Conservation (phyloP, 2,113 vertebrate species). For the Etheostoma cragini region DNA sequence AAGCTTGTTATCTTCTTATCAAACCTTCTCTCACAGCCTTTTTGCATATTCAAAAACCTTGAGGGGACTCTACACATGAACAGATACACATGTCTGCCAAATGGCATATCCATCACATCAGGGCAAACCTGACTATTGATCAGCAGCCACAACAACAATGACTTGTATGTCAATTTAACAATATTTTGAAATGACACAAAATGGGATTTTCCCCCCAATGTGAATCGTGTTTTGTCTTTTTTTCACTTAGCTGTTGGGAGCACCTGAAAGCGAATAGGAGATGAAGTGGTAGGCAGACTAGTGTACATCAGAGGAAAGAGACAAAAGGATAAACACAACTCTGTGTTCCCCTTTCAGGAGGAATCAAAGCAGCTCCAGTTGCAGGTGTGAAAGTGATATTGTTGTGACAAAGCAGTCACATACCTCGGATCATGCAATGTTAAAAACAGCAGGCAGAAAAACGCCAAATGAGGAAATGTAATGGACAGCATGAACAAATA, state of each 20-base stretch:
- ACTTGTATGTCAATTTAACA: not conserved
- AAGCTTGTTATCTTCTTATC: constrained; percentile 39
- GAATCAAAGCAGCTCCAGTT: constrained; percentile 73
- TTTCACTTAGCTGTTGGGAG: constrained; percentile 22
- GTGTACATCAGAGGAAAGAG: constrained; percentile 45
- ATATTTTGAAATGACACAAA: constrained; percentile 6
- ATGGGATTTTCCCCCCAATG: not conserved
- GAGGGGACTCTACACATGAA: constrained; percentile 32
- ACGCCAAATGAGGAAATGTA: constrained; percentile 63
- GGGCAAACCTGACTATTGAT: constrained; percentile 55
- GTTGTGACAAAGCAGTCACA: constrained; percentile 73
- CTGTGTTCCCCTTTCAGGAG: constrained; percentile 65
- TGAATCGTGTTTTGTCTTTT: constrained; percentile 16
- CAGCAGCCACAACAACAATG: constrained; percentile 25
- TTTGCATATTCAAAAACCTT: constrained; percentile 50
- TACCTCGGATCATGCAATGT: constrained; percentile 56
- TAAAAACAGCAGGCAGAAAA: constrained; percentile 59
- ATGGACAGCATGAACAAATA: constrained; percentile 54
- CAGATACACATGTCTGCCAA: constrained; percentile 22
- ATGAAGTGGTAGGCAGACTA: constrained; percentile 62
- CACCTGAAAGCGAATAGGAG: constrained; percentile 63
- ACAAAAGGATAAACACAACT: constrained; percentile 73
- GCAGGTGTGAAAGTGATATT: constrained; percentile 67
- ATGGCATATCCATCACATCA: constrained; percentile 48
- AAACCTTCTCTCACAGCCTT: not conserved